Conservation (phyloP, 2,888 invertebrate genomes). For the Andrena trimmerana region DNA sequence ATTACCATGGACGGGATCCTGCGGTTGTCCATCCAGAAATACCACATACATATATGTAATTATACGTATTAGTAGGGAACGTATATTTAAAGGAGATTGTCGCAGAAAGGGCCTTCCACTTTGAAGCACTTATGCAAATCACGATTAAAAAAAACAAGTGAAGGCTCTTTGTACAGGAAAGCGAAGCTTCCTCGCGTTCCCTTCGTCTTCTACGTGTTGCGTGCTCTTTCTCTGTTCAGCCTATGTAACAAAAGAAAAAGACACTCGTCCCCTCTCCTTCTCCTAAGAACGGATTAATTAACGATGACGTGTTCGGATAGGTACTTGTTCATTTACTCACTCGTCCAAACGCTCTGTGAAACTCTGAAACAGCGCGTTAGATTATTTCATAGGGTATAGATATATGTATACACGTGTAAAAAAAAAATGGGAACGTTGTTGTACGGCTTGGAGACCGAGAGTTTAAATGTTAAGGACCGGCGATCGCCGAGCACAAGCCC, state of each 20-base stretch:
- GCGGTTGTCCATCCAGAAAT: constrained; percentile 20
- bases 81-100: constrained; percentile 22
- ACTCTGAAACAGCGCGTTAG: constrained; percentile 51
- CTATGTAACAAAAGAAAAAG: constrained; percentile 36
- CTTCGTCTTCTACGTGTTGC: neutral
- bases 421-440: constrained; percentile 39
- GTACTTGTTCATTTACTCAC: constrained; percentile 43
- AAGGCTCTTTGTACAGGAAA: constrained; percentile 22
- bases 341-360: constrained; percentile 38
- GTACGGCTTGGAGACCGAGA: constrained; percentile 40
- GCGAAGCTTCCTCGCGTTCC: constrained; percentile 21
- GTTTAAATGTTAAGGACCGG: constrained; percentile 26
- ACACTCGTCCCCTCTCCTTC: neutral
- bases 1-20: constrained; percentile 35
- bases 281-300: constrained; percentile 18
- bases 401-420: constrained; percentile 63
- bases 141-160: neutral
- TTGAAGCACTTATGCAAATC: neutral
- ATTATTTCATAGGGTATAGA: constrained; percentile 42
- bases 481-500: constrained; percentile 11
- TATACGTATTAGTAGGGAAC: constrained; percentile 32
- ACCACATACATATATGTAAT: constrained; percentile 59
- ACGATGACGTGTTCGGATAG: constrained; percentile 34
- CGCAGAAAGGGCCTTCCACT: constrained; percentile 16
- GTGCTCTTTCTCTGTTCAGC: neutral